A percentile compares a stretch with the other conserved stretches of the same genome.
Conservation (phyloP, 53 echinoderm and acorn worm species). For the Stichopus horrens region DNA sequence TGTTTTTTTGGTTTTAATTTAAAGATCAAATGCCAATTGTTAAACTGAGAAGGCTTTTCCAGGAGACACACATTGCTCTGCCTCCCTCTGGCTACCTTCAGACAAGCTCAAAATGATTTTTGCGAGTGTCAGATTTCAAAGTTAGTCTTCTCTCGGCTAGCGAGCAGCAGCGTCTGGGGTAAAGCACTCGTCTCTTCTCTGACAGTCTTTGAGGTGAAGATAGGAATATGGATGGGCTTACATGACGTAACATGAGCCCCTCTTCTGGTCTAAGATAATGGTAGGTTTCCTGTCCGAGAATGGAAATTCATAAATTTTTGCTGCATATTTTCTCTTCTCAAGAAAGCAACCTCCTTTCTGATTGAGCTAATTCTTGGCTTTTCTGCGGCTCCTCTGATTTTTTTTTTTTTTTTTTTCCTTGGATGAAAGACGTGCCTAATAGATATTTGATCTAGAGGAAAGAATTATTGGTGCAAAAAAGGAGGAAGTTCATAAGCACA, state of each 20-base stretch:
- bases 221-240: constrained; percentile 13
- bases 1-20: no score
- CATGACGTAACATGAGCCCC: constrained; percentile 30
- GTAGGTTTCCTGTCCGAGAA: constrained; percentile 29
- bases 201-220: constrained; percentile 1
- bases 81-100: neutral
- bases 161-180: constrained; percentile 18
- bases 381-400: neutral
- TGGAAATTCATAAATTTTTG: constrained; percentile 35
- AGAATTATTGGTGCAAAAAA: neutral
- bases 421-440: neutral
- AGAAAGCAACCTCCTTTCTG: constrained; percentile 8
- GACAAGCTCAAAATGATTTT: neutral
- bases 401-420: neutral
- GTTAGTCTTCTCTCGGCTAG: neutral
- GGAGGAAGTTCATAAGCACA: no score
- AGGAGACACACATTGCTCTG: neutral
- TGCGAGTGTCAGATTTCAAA: neutral
- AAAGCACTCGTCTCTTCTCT: constrained; percentile 10
- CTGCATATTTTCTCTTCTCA: constrained; percentile 19
- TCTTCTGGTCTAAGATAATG: constrained; percentile 14
- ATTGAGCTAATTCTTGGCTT: constrained; percentile 34
- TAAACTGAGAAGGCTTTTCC: neutral
- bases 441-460: constrained; percentile 8
- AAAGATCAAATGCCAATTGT: neutral